Conservation (phyloP, 2,888 invertebrate genomes). For the Eilema depressum region DNA sequence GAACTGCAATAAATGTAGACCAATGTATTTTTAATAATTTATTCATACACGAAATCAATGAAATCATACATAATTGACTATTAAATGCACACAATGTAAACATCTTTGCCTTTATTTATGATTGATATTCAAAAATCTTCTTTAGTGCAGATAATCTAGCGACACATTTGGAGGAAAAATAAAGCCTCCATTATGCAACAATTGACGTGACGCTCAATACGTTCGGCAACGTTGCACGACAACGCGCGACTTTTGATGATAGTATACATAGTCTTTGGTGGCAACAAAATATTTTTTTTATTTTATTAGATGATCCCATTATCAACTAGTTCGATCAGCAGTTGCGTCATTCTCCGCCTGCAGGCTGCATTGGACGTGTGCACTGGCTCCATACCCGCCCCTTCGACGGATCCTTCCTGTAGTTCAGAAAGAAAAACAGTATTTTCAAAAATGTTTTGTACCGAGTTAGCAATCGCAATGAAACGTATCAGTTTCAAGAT, state of each 20-base stretch:
- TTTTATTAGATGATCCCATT: constrained; percentile 81
- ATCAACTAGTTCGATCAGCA: constrained; percentile 89
- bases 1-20: neutral
- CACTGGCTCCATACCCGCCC: constrained; percentile 71
- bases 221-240: too few species aligned
- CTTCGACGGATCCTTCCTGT: constrained; percentile 68
- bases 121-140: neutral
- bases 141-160: too few species aligned
- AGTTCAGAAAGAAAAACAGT: neutral
- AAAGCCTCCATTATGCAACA: too few species aligned
- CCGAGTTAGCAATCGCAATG: too few species aligned
- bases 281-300: neutral
- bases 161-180: too few species aligned
- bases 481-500: too few species aligned
- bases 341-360: constrained; percentile 89
- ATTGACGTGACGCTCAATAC: too few species aligned
- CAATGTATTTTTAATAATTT: neutral
- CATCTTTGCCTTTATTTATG: neutral
- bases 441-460: too few species aligned
- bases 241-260: too few species aligned
- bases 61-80: neutral
- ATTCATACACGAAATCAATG: neutral
- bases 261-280: neutral
- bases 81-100: too few species aligned
- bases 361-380: constrained; percentile 86